phyloP scores from a whole-genome alignment of 2,888 invertebrate genomes.

The Neria commutata region DNA sequence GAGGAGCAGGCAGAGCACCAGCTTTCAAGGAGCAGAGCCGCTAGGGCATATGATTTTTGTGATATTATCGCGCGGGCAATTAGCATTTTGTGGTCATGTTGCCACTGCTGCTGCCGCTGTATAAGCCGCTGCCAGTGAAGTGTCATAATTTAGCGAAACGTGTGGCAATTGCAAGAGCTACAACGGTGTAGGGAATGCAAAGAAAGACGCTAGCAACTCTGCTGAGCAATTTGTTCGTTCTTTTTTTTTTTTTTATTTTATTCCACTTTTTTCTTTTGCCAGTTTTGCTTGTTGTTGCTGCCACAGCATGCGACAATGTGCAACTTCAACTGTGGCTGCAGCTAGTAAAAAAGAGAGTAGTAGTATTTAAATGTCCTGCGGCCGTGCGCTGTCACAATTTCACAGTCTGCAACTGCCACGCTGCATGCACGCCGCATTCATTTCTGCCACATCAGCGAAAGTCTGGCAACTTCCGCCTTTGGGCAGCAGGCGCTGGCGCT shows the following conservation, averaged over 20 bases:
- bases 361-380: slow-evolving; percentile 57
- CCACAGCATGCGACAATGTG: slow-evolving; percentile 17
- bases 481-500: too few species aligned
- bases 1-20: slow-evolving; percentile 15
- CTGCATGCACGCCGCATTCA: slow-evolving; percentile 37
- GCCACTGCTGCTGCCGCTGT: slow-evolving; percentile 25
- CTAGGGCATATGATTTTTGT: too few species aligned
- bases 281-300: too few species aligned
- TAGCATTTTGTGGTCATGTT: slow-evolving; percentile 53
- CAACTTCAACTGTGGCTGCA: slow-evolving; percentile 15
- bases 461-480: slow-evolving; percentile 58
- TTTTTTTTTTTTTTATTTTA: neutral
- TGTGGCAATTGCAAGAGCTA: slow-evolving; percentile 15
- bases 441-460: slow-evolving; percentile 56
- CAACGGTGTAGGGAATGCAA: slow-evolving; percentile 13
- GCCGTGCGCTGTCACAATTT: slow-evolving; percentile 59
- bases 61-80: slow-evolving; percentile 51
- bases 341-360: slow-evolving; percentile 34
- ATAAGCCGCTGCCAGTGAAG: slow-evolving; percentile 25
- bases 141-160: slow-evolving; percentile 37
- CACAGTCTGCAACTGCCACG: slow-evolving; percentile 41
- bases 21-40: too few species aligned
- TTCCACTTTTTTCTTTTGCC: neutral
- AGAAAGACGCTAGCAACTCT: neutral
- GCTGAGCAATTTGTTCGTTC: neutral